Evolutionary conservation across 2,113 vertebrate species (phyloP).

Genomic region (Sarotherodon lohbergeri): DNA sequence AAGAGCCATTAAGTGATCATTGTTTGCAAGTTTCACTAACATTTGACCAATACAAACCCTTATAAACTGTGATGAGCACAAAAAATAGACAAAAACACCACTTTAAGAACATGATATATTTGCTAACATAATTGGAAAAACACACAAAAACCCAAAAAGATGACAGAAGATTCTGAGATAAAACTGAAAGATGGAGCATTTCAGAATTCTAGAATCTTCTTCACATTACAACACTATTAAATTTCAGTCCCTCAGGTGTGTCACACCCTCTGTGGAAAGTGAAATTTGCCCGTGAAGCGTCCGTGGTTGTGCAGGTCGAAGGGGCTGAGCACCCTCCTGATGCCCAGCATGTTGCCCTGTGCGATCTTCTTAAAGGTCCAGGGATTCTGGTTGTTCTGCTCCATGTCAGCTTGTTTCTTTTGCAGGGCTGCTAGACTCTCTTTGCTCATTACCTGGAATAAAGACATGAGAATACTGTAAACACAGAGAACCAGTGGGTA

Average conservation of each 20-base stretch:
- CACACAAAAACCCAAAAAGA: neutral
- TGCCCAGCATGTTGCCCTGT: constrained; percentile 85
- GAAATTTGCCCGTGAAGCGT: constrained; percentile 85
- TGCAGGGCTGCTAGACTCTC: constrained; percentile 70
- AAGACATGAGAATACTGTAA: neutral
- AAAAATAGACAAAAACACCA: neutral
- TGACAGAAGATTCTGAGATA: neutral
- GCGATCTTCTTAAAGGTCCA: constrained; percentile 86
- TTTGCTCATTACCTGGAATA: constrained; percentile 74
- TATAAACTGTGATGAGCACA: neutral
- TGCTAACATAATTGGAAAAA: neutral
- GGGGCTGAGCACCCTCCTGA: constrained; percentile 84
- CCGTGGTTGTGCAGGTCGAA: constrained; percentile 80
- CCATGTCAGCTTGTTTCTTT: constrained; percentile 61
- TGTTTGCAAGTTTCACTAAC: neutral
- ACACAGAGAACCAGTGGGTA: neutral
- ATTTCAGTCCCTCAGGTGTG: neutral
- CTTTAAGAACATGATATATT: neutral
- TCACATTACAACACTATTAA: neutral
- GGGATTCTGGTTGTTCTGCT: constrained; percentile 85
- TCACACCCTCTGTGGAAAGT: constrained; percentile 77
- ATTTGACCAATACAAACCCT: neutral
- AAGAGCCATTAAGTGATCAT: neutral
- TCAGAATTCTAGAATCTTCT: neutral
- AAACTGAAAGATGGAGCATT: neutral